Percentiles rank a stretch among this genome's conserved stretches.
phyloP scores from a whole-genome alignment of 2,113 vertebrate species.

The Pedetes capensis region DNA sequence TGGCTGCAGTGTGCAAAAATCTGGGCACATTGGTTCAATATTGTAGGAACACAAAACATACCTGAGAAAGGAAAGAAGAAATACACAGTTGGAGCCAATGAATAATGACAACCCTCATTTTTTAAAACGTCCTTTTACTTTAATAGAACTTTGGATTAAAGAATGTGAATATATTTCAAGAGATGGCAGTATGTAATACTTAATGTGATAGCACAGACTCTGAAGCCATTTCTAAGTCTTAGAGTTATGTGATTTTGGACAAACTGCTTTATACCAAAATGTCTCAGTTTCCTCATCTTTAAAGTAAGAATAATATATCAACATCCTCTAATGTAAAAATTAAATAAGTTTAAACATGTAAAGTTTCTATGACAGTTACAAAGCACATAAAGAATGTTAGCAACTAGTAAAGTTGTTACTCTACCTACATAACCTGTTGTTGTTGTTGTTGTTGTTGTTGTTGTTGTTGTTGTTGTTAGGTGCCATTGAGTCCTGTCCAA shows the following conservation, averaged over 20 bases:
- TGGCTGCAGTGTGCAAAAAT: neutral
- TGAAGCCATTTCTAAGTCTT: neutral
- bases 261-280: neutral
- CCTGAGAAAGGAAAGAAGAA: neutral
- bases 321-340: neutral
- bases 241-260: neutral
- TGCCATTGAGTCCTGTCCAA: too few relatives aligned
- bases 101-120: neutral
- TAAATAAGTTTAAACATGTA: neutral
- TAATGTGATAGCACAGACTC: neutral
- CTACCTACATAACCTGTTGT: too few relatives aligned
- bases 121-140: neutral
- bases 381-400: neutral
- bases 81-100: neutral
- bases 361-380: neutral
- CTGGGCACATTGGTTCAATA: neutral
- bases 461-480: too few relatives aligned
- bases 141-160: neutral
- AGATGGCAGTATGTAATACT: neutral
- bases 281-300: neutral
- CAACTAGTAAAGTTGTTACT: neutral
- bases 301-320: neutral
- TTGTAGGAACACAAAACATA: neutral
- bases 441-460: too few relatives aligned
- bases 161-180: neutral